These are phyloP conservation scores for Archips xylosteana DNA, from an alignment of 2,888 invertebrate species.

Conservation along the genomic window DNA sequence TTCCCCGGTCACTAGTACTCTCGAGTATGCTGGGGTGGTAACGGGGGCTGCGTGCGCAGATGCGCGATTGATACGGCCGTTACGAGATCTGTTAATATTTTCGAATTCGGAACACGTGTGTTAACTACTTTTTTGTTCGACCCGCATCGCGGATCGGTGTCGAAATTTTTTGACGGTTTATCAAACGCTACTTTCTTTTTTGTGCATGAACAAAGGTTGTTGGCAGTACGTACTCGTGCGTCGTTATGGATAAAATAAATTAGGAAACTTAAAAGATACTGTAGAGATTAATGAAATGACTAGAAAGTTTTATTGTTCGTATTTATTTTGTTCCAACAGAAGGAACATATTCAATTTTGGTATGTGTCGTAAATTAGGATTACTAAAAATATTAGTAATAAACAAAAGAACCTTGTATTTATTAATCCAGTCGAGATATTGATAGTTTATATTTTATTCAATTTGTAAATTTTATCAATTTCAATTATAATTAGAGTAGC, in stretches of 20 bases:
- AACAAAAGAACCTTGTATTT: too few species aligned
- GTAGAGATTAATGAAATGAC: too few species aligned
- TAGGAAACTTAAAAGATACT: too few species aligned
- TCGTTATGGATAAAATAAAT: too few species aligned
- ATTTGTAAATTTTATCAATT: neutral
- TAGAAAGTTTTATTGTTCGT: too few species aligned
- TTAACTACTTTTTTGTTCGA: conserved; percentile 76
- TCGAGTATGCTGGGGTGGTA: conserved; percentile 42
- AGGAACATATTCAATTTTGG: too few species aligned
- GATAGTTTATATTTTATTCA: too few species aligned
- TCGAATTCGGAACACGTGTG: conserved; percentile 80
- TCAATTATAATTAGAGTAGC: neutral
- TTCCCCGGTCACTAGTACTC: conserved; percentile 55
- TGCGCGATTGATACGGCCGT: conserved; percentile 77
- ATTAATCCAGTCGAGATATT: too few species aligned
- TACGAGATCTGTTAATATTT: conserved; percentile 78
- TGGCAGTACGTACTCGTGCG: neutral
- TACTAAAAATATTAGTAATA: too few species aligned
- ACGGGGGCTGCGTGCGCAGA: conserved; percentile 69
- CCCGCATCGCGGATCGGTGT: conserved; percentile 61
- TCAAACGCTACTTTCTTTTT: conserved; percentile 30
- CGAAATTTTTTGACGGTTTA: conserved; percentile 36
- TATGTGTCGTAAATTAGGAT: too few species aligned
- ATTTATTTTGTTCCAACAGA: too few species aligned
- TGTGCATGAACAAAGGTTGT: neutral